phyloP scores from a whole-genome alignment of 1,140 invertebrate genomes.

The Sitodiplosis mosellana region DNA sequence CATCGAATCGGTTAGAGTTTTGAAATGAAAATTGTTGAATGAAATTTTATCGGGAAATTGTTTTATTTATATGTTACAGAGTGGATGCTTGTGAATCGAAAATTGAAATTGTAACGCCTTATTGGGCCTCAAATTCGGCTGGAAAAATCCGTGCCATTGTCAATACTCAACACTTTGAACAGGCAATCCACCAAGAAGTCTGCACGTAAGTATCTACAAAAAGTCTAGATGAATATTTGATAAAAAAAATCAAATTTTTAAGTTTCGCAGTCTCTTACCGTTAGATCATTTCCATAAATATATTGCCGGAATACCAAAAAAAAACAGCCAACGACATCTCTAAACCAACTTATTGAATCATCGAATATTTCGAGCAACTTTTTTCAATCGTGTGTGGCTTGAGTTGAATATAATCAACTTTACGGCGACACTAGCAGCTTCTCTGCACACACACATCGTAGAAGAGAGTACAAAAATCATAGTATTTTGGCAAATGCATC shows the following conservation, averaged over 20 bases:
- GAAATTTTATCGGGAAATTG: no score
- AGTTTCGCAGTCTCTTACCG: background rate
- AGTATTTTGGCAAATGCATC: no score
- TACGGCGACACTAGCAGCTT: no score
- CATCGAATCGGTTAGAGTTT: no score
- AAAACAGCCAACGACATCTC: no score
- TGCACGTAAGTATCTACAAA: slow-evolving; percentile 47
- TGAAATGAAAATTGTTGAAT: no score
- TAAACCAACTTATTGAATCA: no score
- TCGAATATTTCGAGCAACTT: background rate
- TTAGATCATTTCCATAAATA: background rate
- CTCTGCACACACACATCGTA: no score
- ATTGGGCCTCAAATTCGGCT: slow-evolving; percentile 82
- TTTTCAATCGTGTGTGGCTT: no score
- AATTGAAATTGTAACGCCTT: slow-evolving; percentile 82
- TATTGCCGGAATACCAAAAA: no score
- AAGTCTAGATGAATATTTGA: background rate
- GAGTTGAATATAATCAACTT: no score
- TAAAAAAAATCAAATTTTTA: background rate
- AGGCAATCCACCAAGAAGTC: slow-evolving; percentile 87
- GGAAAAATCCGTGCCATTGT: slow-evolving; percentile 80
- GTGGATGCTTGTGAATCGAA: slow-evolving; percentile 79
- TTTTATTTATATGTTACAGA: slow-evolving; percentile 29
- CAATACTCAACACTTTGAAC: slow-evolving; percentile 86
- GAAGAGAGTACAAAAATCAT: no score